phyloP scores from a whole-genome alignment of 1,140 invertebrate genomes.

The Battus philenor region DNA sequence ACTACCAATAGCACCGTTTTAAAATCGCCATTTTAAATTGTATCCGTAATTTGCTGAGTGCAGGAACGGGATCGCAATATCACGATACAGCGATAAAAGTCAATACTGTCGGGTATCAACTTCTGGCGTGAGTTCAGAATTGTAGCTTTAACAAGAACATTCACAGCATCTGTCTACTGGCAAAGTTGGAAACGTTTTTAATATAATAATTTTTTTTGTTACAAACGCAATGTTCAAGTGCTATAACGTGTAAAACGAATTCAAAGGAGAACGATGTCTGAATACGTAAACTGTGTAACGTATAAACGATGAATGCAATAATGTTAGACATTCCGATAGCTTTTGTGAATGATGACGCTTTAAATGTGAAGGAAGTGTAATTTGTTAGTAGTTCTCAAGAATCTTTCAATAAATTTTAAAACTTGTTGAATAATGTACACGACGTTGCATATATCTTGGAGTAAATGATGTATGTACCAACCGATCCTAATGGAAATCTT shows the following conservation, averaged over 20 bases:
- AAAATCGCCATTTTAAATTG: slow-evolving; percentile 42
- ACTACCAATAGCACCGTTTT: slow-evolving; percentile 15
- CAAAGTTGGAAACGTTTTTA: slow-evolving; percentile 41
- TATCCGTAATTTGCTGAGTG: slow-evolving; percentile 7
- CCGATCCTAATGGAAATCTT: too few species aligned
- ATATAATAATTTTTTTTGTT: slow-evolving; percentile 39
- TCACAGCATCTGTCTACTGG: slow-evolving; percentile 51
- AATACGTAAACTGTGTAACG: slow-evolving; percentile 3
- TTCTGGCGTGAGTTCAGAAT: slow-evolving; percentile 61
- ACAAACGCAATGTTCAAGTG: slow-evolving; percentile 17
- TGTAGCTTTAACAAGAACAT: slow-evolving; percentile 50
- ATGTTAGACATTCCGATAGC: slow-evolving; percentile 8
- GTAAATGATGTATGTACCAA: too few species aligned
- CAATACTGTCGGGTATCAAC: slow-evolving; percentile 32
- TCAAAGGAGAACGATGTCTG: slow-evolving; percentile 14
- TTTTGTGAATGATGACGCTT: slow-evolving; percentile 1
- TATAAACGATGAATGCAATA: slow-evolving; percentile 13
- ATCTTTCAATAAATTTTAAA: too few species aligned
- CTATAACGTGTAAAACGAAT: slow-evolving; percentile 25
- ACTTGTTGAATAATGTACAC: too few species aligned
- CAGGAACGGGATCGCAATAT: slow-evolving; percentile 16
- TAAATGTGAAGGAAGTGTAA: slow-evolving; percentile 1
- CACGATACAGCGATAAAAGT: slow-evolving; percentile 47
- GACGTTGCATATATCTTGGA: too few species aligned
- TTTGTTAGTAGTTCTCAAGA: too few species aligned